phyloP scores from a whole-genome alignment of 2,888 invertebrate genomes.

The Amaurobius ferox region DNA sequence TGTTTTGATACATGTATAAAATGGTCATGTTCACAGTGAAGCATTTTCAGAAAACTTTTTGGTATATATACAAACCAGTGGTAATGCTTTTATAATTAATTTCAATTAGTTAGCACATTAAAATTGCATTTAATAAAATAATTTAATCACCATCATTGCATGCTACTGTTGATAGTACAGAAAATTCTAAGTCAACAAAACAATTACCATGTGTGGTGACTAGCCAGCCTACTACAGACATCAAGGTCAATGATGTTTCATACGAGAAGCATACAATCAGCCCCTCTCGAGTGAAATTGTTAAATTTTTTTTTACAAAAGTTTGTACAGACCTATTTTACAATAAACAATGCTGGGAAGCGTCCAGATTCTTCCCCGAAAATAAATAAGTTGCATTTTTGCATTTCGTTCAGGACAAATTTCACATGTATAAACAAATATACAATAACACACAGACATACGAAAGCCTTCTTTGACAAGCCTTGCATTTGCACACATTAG shows the following conservation, averaged over 20 bases:
- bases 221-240: slow-evolving; percentile 60
- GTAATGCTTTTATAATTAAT: too few relatives aligned
- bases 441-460: slow-evolving; percentile 65
- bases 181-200: slow-evolving; percentile 1
- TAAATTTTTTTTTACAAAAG: slow-evolving; percentile 67
- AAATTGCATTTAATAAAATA: too few relatives aligned
- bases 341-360: slow-evolving; percentile 57
- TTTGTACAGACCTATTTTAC: slow-evolving; percentile 72
- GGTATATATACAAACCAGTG: too few relatives aligned
- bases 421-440: slow-evolving; percentile 65
- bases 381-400: slow-evolving; percentile 63
- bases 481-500: slow-evolving; percentile 37
- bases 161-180: not conserved
- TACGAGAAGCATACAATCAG: slow-evolving; percentile 19
- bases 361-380: slow-evolving; percentile 50
- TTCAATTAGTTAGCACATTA: too few relatives aligned
- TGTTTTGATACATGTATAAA: too few relatives aligned
- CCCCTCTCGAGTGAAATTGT: slow-evolving; percentile 37
- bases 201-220: slow-evolving; percentile 28
- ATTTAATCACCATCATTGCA: not conserved
- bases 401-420: slow-evolving; percentile 56
- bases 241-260: slow-evolving; percentile 54
- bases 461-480: slow-evolving; percentile 52
- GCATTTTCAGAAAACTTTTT: too few relatives aligned
- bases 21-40: too few relatives aligned